Conservation (phyloP, 2,113 vertebrate genomes). For the Fregetta grallaria region DNA sequence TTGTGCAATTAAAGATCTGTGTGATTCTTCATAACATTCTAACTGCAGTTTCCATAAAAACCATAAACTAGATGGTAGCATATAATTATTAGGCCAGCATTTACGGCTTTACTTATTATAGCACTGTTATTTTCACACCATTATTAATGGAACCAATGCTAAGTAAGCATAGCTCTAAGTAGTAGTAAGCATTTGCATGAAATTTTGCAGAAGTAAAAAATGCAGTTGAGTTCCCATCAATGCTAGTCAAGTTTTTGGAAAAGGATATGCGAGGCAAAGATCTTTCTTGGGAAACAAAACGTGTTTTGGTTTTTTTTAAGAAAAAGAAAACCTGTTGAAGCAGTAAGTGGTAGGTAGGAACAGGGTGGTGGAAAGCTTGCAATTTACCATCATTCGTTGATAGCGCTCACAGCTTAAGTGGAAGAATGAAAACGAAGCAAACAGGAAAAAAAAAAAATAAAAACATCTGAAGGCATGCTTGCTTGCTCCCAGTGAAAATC, state of each 20-base stretch:
- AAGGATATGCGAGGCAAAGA: constrained; percentile 7
- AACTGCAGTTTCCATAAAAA: constrained; percentile 23
- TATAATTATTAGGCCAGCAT: constrained; percentile 27
- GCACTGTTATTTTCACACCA: constrained; percentile 7
- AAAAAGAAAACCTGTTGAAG: neutral
- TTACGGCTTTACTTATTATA: constrained; percentile 21
- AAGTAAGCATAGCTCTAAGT: neutral
- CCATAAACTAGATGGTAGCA: constrained; percentile 9
- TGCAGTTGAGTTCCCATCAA: neutral
- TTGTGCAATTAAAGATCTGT: constrained; percentile 38
- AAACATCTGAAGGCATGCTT: neutral
- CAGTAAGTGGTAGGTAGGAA: neutral
- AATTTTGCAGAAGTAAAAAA: neutral
- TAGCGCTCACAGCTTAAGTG: neutral
- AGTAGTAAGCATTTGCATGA: neutral
- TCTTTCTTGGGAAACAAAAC: neutral
- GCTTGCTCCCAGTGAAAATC: neutral
- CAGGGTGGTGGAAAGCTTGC: neutral
- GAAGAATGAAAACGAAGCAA: neutral
- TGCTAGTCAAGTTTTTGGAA: neutral
- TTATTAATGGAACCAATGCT: constrained; percentile 7
- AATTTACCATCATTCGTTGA: neutral
- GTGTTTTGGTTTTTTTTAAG: neutral
- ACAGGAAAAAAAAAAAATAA: neutral
- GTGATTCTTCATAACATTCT: constrained; percentile 2